Conservation (phyloP, 2,888 invertebrate genomes). For the Stenolophus ochropezus region DNA sequence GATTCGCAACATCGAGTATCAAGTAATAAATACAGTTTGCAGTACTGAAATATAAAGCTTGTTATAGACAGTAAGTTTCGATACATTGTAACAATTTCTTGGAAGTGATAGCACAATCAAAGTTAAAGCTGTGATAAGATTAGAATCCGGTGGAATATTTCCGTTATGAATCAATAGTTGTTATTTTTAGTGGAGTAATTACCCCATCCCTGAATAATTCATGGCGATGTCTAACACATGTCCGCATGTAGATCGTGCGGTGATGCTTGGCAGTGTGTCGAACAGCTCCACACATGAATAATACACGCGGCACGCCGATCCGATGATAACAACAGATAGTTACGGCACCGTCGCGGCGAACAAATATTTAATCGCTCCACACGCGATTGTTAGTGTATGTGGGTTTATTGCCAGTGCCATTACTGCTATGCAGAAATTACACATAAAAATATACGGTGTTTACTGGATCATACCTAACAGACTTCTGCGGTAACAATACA, state of each 20-base stretch:
- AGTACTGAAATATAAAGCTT: no score
- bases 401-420: no score
- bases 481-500: no score
- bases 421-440: neutral
- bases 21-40: neutral
- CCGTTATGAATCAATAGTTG: neutral
- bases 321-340: slow-evolving; percentile 30
- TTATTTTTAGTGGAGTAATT: neutral
- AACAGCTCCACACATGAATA: slow-evolving; percentile 16
- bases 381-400: slow-evolving; percentile 35
- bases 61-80: no score
- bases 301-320: neutral
- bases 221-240: slow-evolving; percentile 20
- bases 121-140: neutral
- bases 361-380: slow-evolving; percentile 25
- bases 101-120: neutral
- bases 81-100: no score
- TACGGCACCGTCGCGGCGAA: slow-evolving; percentile 6
- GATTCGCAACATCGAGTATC: no score
- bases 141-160: neutral
- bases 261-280: slow-evolving; percentile 12
- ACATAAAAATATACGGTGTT: no score
- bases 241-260: slow-evolving; percentile 17
- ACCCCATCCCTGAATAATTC: slow-evolving; percentile 23
- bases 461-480: no score